Evolutionary conservation across 1,140 invertebrate genomes (phyloP).

Genomic region (Bombus difficillimus): DNA sequence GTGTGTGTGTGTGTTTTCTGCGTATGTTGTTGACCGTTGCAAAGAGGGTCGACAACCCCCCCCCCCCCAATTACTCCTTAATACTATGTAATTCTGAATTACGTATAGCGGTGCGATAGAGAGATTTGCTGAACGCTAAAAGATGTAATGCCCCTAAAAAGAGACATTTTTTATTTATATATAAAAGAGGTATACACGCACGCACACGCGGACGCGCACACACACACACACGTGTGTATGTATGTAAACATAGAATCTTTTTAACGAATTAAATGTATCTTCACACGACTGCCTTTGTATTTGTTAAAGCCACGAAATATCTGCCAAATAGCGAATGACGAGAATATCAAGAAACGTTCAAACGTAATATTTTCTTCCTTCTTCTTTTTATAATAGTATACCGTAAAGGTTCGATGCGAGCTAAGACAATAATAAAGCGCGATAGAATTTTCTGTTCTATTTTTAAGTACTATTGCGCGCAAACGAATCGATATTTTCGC

Average conservation of each 20-base stretch:
- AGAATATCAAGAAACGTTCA: conserved; percentile 44
- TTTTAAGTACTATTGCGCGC: neutral
- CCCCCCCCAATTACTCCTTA: conserved; percentile 47
- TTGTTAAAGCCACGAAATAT: conserved; percentile 51
- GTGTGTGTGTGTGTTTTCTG: neutral
- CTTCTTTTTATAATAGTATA: conserved; percentile 49
- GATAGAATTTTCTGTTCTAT: neutral
- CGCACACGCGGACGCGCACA: too few relatives aligned
- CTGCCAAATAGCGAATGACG: conserved; percentile 51
- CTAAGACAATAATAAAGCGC: conserved; percentile 17
- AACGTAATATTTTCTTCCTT: neutral
- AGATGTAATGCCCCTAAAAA: conserved; percentile 11
- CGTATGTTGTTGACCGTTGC: conserved; percentile 68
- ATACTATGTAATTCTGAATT: conserved; percentile 69
- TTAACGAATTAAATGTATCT: conserved; percentile 57
- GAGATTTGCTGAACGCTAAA: neutral
- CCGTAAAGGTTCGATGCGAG: conserved; percentile 22
- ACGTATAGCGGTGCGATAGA: conserved; percentile 70
- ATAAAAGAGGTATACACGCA: neutral
- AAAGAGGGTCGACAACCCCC: conserved; percentile 47
- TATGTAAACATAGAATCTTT: conserved; percentile 41
- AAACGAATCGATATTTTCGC: conserved; percentile 12
- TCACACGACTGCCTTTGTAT: conserved; percentile 55
- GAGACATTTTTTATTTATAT: conserved; percentile 43
- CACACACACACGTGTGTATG: fast-evolving